These are phyloP conservation scores for Lota lota DNA, from an alignment of 2,113 vertebrate genomes.

Conservation along the genomic window DNA sequence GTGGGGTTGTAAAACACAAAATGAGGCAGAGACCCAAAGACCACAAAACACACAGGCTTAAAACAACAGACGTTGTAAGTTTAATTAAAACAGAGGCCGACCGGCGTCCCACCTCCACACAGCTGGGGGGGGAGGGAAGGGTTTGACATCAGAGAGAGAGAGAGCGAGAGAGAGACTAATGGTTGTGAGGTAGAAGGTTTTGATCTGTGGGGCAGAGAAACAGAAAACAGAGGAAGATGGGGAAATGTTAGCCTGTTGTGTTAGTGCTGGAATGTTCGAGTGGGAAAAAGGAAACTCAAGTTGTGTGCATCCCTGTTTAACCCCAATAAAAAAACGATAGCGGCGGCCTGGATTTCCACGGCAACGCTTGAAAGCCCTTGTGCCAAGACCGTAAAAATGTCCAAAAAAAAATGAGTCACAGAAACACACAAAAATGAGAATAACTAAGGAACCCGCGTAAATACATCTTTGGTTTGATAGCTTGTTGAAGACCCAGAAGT, in stretches of 20 bases:
- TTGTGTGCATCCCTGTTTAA: background rate
- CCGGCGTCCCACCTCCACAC: background rate
- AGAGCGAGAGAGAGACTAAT: background rate
- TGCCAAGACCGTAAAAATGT: too few species aligned
- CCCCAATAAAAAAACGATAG: background rate
- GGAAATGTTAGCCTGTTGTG: background rate
- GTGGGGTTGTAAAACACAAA: conserved; percentile 66
- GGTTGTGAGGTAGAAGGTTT: background rate
- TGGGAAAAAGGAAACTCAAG: background rate
- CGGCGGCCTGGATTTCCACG: too few species aligned
- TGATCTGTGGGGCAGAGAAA: conserved; percentile 2
- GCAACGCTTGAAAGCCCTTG: too few species aligned
- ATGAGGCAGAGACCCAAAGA: conserved; percentile 63
- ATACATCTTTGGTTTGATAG: too few species aligned
- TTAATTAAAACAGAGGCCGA: conserved; percentile 55
- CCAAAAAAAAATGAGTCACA: too few species aligned
- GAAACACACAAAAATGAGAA: too few species aligned
- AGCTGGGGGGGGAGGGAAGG: background rate
- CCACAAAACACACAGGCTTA: conserved; percentile 61
- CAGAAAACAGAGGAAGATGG: background rate
- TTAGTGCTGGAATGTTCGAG: background rate
- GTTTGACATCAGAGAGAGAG: conserved; percentile 17
- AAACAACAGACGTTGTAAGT: conserved; percentile 50
- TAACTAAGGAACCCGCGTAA: too few species aligned
- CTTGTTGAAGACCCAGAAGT: too few species aligned